Percentiles rank a stretch among this genome's conserved stretches.
Conservation (phyloP, 2,888 invertebrate genomes). For the Mythimna lalbum region DNA sequence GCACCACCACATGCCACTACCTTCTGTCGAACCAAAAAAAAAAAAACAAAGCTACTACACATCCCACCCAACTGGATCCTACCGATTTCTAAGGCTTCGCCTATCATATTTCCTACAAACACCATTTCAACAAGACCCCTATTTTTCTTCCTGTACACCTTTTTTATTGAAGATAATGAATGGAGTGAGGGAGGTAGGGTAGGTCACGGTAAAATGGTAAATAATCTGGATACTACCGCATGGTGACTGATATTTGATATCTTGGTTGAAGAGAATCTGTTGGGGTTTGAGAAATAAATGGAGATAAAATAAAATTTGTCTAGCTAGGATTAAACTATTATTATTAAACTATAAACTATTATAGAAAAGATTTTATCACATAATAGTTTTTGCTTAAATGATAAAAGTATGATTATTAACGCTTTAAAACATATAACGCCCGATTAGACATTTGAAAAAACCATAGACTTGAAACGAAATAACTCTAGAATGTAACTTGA, state of each 20-base stretch:
- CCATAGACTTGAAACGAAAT: no score
- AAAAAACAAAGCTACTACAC: slow-evolving; percentile 21
- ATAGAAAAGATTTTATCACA: no score
- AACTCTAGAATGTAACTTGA: no score
- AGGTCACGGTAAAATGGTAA: slow-evolving; percentile 17
- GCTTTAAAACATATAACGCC: no score
- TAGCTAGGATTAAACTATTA: not conserved
- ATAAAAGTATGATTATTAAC: no score
- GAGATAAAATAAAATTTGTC: not conserved
- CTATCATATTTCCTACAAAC: slow-evolving; percentile 59
- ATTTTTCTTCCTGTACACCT: not conserved
- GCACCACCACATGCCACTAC: slow-evolving; percentile 17
- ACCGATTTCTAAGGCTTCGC: slow-evolving; percentile 63
- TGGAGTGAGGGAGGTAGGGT: not conserved
- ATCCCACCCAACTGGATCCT: slow-evolving; percentile 53
- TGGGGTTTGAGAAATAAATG: slow-evolving; percentile 3
- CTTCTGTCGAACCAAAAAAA: not conserved
- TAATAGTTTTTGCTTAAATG: no score
- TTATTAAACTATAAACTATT: no score
- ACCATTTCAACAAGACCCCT: slow-evolving; percentile 49
- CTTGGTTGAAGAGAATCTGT: slow-evolving; percentile 13
- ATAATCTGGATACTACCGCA: slow-evolving; percentile 25
- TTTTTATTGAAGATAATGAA: slow-evolving; percentile 2
- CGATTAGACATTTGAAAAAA: no score
- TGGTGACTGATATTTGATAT: slow-evolving; percentile 47